These are phyloP conservation scores for Porites evermanni DNA, from an alignment of 92 coral and sea anemone genomes.

Conservation along the genomic window DNA sequence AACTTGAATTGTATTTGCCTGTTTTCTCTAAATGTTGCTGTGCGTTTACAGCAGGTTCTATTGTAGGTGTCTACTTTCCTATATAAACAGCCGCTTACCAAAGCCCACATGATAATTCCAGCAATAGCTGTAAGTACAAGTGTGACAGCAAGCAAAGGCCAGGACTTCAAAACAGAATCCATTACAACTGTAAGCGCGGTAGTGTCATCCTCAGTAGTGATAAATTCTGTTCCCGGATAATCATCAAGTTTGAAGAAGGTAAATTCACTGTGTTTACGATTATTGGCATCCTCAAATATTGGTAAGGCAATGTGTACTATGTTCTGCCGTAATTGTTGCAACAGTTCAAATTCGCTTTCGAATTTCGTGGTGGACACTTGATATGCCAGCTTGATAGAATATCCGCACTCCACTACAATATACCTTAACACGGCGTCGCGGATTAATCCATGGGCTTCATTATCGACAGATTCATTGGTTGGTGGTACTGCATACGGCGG, in stretches of 20 bases:
- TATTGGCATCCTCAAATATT: slow-evolving; percentile 8
- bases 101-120: slow-evolving; percentile 45
- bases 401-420: too few relatives aligned
- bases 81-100: slow-evolving; percentile 25
- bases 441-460: too few relatives aligned
- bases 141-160: slow-evolving; percentile 51
- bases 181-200: slow-evolving; percentile 1
- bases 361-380: not conserved
- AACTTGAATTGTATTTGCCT: too few relatives aligned
- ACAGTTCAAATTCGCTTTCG: slow-evolving; percentile 19
- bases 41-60: too few relatives aligned
- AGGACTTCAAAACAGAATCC: slow-evolving; percentile 32
- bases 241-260: slow-evolving; percentile 28
- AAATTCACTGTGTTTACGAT: slow-evolving; percentile 12
- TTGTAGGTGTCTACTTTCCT: too few relatives aligned
- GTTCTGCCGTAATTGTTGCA: slow-evolving; percentile 19
- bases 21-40: too few relatives aligned
- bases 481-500: too few relatives aligned
- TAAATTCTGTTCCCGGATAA: slow-evolving; percentile 43
- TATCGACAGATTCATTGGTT: too few relatives aligned
- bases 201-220: not conserved
- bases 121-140: slow-evolving; percentile 40
- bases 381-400: not conserved
- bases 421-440: too few relatives aligned
- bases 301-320: slow-evolving; percentile 29